phyloP scores from a whole-genome alignment of 2,888 invertebrate genomes.

The Lithophane ornitopus region DNA sequence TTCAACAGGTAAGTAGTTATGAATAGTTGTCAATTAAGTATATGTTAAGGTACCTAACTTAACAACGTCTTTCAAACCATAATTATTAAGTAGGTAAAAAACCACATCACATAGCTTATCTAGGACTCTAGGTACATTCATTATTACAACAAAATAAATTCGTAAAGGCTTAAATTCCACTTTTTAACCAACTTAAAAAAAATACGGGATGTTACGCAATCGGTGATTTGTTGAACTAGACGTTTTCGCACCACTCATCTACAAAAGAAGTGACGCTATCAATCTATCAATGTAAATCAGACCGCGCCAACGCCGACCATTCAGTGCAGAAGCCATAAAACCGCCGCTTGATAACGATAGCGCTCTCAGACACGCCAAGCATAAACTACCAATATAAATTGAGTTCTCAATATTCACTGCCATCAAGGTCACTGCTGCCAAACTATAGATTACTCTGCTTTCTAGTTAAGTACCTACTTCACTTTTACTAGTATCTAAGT shows the following conservation, averaged over 20 bases:
- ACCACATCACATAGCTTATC: no score
- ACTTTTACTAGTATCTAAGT: not conserved
- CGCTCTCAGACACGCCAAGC: conserved; percentile 37
- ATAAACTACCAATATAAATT: conserved; percentile 44
- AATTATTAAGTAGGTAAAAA: not conserved
- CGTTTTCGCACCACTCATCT: not conserved
- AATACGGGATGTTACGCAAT: not conserved
- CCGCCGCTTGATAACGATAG: conserved; percentile 34
- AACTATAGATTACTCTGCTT: conserved; percentile 14
- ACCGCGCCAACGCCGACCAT: conserved; percentile 17
- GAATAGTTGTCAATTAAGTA: not conserved
- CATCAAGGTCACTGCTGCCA: conserved; percentile 20
- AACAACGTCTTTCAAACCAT: not conserved
- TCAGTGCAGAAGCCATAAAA: conserved; percentile 44
- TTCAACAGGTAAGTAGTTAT: not conserved
- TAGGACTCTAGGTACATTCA: no score
- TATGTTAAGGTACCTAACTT: not conserved
- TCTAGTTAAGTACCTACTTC: not conserved
- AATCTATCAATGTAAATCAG: conserved; percentile 34
- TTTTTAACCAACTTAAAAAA: not conserved
- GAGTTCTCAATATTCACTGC: conserved; percentile 28
- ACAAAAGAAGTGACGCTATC: conserved; percentile 10
- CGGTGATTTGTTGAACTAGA: not conserved
- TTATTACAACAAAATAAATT: no score
- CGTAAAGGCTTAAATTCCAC: not conserved